Percentiles rank a stretch among this genome's conserved stretches.
Conservation (phyloP, 92 coral and sea anemone genomes). For the Epizoanthus stellaris region DNA sequence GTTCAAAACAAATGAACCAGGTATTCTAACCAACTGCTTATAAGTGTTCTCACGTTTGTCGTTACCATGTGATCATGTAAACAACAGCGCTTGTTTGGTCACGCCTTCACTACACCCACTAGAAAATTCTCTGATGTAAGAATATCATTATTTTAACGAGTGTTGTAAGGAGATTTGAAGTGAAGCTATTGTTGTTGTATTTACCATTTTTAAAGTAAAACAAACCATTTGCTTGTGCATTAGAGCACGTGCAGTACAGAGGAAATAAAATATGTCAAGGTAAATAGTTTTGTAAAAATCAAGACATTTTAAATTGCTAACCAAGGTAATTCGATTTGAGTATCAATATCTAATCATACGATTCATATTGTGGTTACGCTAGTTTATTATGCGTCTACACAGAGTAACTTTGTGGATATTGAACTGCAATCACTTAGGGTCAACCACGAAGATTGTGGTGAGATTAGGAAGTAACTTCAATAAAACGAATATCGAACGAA, state of each 20-base stretch:
- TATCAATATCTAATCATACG: conserved; percentile 11
- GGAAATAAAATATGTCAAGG: not conserved
- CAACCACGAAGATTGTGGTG: not conserved
- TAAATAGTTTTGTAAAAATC: not conserved
- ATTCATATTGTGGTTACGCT: conserved; percentile 19
- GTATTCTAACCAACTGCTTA: not conserved
- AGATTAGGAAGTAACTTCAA: not conserved
- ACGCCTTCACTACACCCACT: conserved; percentile 47
- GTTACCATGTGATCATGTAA: conserved; percentile 34
- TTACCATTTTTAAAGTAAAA: not conserved
- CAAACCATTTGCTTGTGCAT: not conserved
- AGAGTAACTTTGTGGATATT: not conserved
- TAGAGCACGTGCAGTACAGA: not conserved
- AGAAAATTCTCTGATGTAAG: conserved; percentile 40
- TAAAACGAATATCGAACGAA: not conserved
- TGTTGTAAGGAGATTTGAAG: not conserved
- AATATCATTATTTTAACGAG: conserved; percentile 7
- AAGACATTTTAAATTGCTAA: not conserved
- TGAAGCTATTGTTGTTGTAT: not conserved
- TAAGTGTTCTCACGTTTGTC: conserved; percentile 2
- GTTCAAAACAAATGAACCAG: conserved; percentile 14
- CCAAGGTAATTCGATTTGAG: not conserved
- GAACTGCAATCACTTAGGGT: not conserved
- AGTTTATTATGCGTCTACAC: not conserved
- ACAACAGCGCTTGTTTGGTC: conserved; percentile 43